A percentile compares a stretch with the other conserved stretches of the same genome.
phyloP scores from a whole-genome alignment of 30 jellyfish, hydroid and myxozoan genomes.

The Hydractinia symbiolongicarpus region DNA sequence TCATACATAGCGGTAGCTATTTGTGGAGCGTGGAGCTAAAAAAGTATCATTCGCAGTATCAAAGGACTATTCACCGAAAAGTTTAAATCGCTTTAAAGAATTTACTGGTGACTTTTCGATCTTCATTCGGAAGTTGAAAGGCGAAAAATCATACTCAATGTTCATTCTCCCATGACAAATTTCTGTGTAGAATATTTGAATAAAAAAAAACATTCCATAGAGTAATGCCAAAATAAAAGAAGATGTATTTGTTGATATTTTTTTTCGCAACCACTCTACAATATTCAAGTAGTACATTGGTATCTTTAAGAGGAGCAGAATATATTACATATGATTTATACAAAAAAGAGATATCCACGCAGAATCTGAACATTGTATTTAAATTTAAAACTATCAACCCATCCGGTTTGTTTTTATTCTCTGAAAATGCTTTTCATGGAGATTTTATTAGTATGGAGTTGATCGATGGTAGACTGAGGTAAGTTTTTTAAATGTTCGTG shows the following conservation, averaged over 20 bases:
- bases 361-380: constrained; percentile 44
- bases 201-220: too few species aligned
- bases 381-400: constrained; percentile 86
- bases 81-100: too few species aligned
- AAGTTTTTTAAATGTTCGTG: not conserved
- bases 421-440: constrained; percentile 9
- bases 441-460: constrained; percentile 38
- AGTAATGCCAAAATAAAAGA: too few species aligned
- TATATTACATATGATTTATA: constrained; percentile 42
- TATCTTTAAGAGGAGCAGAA: constrained; percentile 28
- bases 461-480: constrained; percentile 39
- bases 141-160: too few species aligned
- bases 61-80: too few species aligned
- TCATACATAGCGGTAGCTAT: constrained; percentile 8
- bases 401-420: constrained; percentile 60
- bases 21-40: constrained; percentile 4
- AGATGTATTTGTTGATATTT: not conserved
- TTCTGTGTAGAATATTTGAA: too few species aligned
- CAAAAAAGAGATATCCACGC: constrained; percentile 34
- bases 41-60: too few species aligned
- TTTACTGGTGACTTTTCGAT: too few species aligned
- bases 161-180: too few species aligned
- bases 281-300: not conserved
- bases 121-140: too few species aligned
- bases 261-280: not conserved